A percentile compares a stretch with the other conserved stretches of the same genome.
Evolutionary conservation across 1,140 invertebrate genomes (phyloP).

Genomic region (Coelopa frigida): DNA sequence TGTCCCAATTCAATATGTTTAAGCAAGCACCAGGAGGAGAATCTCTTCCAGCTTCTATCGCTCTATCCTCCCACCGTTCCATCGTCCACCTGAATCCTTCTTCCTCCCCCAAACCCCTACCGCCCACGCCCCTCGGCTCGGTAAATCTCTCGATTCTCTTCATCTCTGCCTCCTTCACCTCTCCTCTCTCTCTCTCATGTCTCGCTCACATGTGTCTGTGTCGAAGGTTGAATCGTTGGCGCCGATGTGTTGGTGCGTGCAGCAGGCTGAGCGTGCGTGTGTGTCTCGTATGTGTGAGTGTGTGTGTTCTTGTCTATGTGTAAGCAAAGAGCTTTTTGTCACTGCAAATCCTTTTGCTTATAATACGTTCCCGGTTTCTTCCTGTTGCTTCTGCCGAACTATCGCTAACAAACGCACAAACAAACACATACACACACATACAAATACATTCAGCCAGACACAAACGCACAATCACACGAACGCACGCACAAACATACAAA

Average conservation of each 20-base stretch:
- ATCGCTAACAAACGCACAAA: constrained; percentile 1
- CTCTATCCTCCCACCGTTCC: too few relatives aligned
- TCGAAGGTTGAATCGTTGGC: too few relatives aligned
- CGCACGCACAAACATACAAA: too few relatives aligned
- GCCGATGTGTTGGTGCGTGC: too few relatives aligned
- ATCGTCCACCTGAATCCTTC: too few relatives aligned
- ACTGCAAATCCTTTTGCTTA: constrained; percentile 40
- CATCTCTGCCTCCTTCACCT: too few relatives aligned
- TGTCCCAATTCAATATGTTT: constrained; percentile 18
- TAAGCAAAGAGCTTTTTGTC: constrained; percentile 19
- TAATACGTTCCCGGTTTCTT: constrained; percentile 25
- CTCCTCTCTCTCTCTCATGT: too few relatives aligned
- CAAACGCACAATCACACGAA: constrained; percentile 1
- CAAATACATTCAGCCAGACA: too few relatives aligned
- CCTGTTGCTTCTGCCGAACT: constrained; percentile 7
- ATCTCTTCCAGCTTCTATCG: constrained; percentile 5
- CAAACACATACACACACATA: not conserved
- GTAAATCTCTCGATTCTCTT: too few relatives aligned
- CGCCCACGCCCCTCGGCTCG: too few relatives aligned
- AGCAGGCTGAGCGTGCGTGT: constrained; percentile 6
- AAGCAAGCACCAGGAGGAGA: not conserved
- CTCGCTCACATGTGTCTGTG: too few relatives aligned
- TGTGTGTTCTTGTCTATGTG: constrained; percentile 12
- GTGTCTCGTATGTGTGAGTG: constrained; percentile 8
- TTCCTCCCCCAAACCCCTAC: too few relatives aligned